Evolutionary conservation across 2,888 invertebrate genomes (phyloP).

Genomic region (Drosophila aldrichi): DNA sequence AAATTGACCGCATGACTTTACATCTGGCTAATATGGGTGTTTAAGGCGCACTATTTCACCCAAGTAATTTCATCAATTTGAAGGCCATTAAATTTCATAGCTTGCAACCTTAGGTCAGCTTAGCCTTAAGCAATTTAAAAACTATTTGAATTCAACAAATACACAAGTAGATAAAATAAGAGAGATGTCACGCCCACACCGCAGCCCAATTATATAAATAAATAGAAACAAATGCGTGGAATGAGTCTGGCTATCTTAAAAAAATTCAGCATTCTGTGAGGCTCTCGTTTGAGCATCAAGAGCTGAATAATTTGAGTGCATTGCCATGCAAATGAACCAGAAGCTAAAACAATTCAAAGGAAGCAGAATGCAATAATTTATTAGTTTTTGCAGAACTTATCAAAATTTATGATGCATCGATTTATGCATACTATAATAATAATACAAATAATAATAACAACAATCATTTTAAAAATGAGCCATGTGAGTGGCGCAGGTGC

Average conservation of each 20-base stretch:
- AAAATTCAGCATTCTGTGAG: not conserved
- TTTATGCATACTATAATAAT: slow-evolving; percentile 39
- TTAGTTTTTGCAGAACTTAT: slow-evolving; percentile 46
- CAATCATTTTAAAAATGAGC: slow-evolving; percentile 2
- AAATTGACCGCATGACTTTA: too few relatives aligned
- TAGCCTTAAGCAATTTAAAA: not conserved
- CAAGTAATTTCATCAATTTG: too few relatives aligned
- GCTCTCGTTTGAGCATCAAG: not conserved
- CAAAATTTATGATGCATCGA: slow-evolving; percentile 73
- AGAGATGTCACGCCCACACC: not conserved
- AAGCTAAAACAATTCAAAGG: slow-evolving; percentile 40
- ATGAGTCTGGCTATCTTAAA: not conserved
- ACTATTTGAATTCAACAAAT: not conserved
- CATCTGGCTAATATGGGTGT: too few relatives aligned
- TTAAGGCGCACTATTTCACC: too few relatives aligned
- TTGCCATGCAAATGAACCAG: slow-evolving; percentile 24
- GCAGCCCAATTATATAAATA: not conserved
- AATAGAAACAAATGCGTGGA: not conserved
- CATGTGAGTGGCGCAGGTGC: slow-evolving; percentile 24
- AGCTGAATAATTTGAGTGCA: not conserved
- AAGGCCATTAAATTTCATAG: too few relatives aligned
- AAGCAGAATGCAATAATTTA: slow-evolving; percentile 47
- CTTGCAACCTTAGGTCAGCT: not conserved
- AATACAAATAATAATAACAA: slow-evolving; percentile 6
- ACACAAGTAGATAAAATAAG: not conserved